Conservation (phyloP, 2,113 vertebrate species). For the Ascaphus truei region DNA sequence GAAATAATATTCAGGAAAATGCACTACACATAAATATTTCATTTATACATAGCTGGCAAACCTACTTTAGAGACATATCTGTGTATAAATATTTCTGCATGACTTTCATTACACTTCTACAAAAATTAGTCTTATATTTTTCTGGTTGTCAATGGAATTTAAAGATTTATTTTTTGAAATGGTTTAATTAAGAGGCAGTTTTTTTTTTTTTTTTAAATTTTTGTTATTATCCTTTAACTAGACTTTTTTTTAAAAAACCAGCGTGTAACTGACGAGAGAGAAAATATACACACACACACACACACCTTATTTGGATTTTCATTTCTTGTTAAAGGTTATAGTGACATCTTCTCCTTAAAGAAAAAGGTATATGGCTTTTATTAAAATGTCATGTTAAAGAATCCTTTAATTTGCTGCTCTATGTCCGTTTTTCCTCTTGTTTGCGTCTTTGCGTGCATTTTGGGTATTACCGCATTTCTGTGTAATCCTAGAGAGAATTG, state of each 20-base stretch:
- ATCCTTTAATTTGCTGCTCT: not conserved
- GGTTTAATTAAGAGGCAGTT: not conserved
- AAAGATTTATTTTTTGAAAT: not conserved
- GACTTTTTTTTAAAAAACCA: not conserved
- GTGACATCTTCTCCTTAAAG: not conserved
- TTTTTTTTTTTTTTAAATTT: not conserved
- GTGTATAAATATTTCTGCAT: not conserved
- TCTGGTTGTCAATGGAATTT: not conserved
- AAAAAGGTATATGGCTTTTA: not conserved
- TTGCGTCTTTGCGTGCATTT: not conserved
- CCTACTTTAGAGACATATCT: too few species aligned
- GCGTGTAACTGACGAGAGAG: not conserved
- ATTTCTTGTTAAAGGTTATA: not conserved
- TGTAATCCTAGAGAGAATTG: too few species aligned
- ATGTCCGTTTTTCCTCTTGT: not conserved
- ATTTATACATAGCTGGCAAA: not conserved
- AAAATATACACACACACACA: too few species aligned
- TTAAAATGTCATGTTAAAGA: slow-evolving; percentile 3
- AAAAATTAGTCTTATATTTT: slow-evolving; percentile 4
- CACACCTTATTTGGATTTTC: not conserved
- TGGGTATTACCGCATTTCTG: too few species aligned
- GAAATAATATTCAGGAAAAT: too few species aligned
- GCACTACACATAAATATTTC: too few species aligned
- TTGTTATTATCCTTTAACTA: not conserved
- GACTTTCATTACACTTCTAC: not conserved